Evolutionary conservation across 2,113 vertebrate species (phyloP).

Genomic region (Bubalus kerabau): DNA sequence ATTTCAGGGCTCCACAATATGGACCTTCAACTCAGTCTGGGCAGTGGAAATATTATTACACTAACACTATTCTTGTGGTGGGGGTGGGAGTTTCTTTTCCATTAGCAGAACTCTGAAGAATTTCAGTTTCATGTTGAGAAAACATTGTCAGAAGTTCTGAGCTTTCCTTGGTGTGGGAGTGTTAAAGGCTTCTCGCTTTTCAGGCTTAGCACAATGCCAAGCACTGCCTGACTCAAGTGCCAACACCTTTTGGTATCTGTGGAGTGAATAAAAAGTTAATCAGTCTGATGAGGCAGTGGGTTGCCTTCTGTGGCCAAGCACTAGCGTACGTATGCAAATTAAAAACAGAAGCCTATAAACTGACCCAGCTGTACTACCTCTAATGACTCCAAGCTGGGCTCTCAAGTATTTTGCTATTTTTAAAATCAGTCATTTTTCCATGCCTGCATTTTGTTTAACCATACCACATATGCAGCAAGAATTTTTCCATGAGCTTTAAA

Average conservation of each 20-base stretch:
- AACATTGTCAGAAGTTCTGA: background rate
- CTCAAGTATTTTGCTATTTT: constrained; percentile 49
- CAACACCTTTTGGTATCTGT: background rate
- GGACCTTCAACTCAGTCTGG: background rate
- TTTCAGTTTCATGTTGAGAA: background rate
- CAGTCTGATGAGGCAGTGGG: background rate
- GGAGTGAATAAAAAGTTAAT: background rate
- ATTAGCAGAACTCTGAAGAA: background rate
- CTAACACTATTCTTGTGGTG: background rate
- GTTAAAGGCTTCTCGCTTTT: background rate
- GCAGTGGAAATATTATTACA: background rate
- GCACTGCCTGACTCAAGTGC: background rate
- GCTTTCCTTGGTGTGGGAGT: background rate
- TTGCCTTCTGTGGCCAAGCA: background rate
- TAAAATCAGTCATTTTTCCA: constrained; percentile 59
- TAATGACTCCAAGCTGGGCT: constrained; percentile 21
- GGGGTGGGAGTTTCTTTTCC: background rate
- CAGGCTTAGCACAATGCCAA: background rate
- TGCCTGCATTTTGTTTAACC: constrained; percentile 44
- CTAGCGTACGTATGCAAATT: constrained; percentile 30
- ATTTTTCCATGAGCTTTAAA: constrained; percentile 52
- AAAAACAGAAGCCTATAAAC: constrained; percentile 47
- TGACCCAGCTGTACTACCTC: background rate
- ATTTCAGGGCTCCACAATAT: background rate
- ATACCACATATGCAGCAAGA: background rate